Evolutionary conservation across 2,888 invertebrate genomes (phyloP).

Genomic region (Agrochola macilenta): DNA sequence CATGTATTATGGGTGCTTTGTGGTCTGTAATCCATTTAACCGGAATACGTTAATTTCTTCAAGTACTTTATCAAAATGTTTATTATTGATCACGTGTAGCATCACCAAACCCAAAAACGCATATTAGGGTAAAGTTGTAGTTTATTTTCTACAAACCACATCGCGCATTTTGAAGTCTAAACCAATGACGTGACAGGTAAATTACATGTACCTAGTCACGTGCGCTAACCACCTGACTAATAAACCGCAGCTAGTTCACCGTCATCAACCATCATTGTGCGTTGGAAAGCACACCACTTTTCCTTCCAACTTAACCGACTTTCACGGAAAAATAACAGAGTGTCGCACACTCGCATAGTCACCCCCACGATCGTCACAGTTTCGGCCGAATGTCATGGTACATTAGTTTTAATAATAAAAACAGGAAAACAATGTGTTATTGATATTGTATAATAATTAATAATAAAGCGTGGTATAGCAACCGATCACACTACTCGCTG

Average conservation of each 20-base stretch:
- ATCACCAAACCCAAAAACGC: background rate
- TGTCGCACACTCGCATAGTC: background rate
- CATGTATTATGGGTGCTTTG: background rate
- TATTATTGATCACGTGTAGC: background rate
- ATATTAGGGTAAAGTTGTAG: background rate
- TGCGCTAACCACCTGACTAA: slow-evolving; percentile 33
- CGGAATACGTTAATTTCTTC: background rate
- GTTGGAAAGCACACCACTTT: slow-evolving; percentile 9
- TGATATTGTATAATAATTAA: slow-evolving; percentile 38
- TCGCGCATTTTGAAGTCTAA: background rate
- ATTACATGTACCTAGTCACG: slow-evolving; percentile 47
- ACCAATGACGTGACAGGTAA: slow-evolving; percentile 11
- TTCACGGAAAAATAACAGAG: background rate
- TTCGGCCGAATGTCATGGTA: slow-evolving; percentile 32
- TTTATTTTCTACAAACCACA: background rate
- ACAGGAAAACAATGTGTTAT: slow-evolving; percentile 42
- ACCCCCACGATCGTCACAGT: background rate
- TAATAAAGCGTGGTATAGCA: slow-evolving; percentile 9
- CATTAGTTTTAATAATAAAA: slow-evolving; percentile 37
- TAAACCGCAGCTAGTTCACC: slow-evolving; percentile 29
- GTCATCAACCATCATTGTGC: slow-evolving; percentile 15
- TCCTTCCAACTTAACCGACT: background rate
- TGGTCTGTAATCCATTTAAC: background rate
- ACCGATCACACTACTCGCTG: slow-evolving; percentile 23
- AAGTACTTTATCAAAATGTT: background rate